Evolutionary conservation across 2,888 invertebrate species (phyloP), one percentile per base, ranked within the genome.

Genomic region (Folsomia candida): DNA sequence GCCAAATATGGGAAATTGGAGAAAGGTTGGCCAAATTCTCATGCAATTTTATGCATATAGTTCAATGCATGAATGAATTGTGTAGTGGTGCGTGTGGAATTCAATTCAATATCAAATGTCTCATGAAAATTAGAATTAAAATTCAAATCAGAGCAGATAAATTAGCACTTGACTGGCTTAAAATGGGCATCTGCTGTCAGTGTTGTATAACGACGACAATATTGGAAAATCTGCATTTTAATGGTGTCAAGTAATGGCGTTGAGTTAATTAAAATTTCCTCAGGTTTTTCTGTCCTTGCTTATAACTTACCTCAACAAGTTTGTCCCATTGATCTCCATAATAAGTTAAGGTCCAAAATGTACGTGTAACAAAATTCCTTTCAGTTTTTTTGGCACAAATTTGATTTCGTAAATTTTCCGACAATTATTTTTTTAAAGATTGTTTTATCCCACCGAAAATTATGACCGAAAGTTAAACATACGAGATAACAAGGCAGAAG

Each of bases 1-100:
- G n/a, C 62, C 62, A 28, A 27, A 26, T 62, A 62, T 14, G 62
- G 62, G 14, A 22, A 62, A 14, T 27, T 26, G 28, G 62, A 62
- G 62, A 62, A 62, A 62, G 62, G 62, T 27, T 62, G 27, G 18
- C 62, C 62, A 62, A 62, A 62, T 28, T 14, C 26, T 57, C 4
- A 25, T 18, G 26, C n/a, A 20, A 57, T 20, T 60, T 60, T 37
- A 37, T 37, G 37, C 37, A 37, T 37, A 37, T 37, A 9, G 37
- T 37, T 37, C 37, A 37, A 37, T n/a, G 37, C 37, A 14, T 14
- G 37, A n/a, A 9, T 37, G 37, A 37, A 37, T 4, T 14, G 14
- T 37, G 37, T 37, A 4, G 14, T 14, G 37, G 37, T 37, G 14
- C 37, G 37, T 37, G 37, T 37, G 14, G 37, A 37, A 37, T 9